Evolutionary conservation across 35 echinoderm and acorn worm genomes (phyloP), one percentile per base, ranked within the genome.

Genomic region (Ophiothrix spiculata): DNA sequence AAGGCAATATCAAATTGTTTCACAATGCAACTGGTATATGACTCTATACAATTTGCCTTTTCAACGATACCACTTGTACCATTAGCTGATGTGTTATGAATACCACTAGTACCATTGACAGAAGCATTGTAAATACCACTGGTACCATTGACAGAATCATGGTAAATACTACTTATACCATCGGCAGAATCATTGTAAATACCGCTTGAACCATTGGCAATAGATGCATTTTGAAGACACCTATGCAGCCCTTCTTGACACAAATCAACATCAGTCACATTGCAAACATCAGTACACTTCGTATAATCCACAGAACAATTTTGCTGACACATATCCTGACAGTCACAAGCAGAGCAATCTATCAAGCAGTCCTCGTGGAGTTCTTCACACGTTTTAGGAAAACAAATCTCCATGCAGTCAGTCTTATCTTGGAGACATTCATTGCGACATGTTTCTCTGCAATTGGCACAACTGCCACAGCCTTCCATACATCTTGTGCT

Each of bases 341-440:
- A 87, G 28, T 40, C 35, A 79, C 85, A 87, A 13, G 17, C 6
- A 31, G 85, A 45, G 39, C 85, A 87, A 38, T 87, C 76, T 38
- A 35, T 15, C 6, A 87, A 39, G 49, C 85, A 87, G 12, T 34
- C 33, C 4, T 17, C n/a, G 0, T 38, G 75, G 21, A 78, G n/a
- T 3, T 87, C 74, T 46, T 41, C 35, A 38, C 85, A 87, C 14
- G 75, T 54, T 13, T 40, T 32, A 32, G 85, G 85, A 45, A 79
- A 78, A 29, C 85, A 87, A 33, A 40, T 29, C 39, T 35, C 45
- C 29, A 87, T 35, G 36, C 85, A 87, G 12, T 2, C 13, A 0
- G 38, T 36, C 41, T 87, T 78, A 56, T 80, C 33, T n/a, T 41
- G 14, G 25, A 78, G 75, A 56, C 85, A 87, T n/a, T 79, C 75